Percentiles rank a stretch among this genome's conserved stretches.
Evolutionary conservation across 1,140 invertebrate species (phyloP).

Genomic region (Brachionus rubens): DNA sequence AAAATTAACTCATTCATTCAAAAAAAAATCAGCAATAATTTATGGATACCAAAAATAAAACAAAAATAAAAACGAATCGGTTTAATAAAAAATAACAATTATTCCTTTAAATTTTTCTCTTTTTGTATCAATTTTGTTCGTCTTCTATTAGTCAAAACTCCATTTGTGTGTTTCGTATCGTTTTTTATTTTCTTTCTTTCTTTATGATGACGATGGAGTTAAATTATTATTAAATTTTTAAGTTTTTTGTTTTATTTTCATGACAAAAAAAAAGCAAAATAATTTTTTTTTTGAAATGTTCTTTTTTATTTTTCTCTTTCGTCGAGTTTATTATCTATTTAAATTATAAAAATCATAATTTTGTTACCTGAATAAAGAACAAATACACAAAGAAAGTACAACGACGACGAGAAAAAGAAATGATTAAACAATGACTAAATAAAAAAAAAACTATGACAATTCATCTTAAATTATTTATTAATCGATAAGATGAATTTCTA

Average conservation of each 20-base stretch:
- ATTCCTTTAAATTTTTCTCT: background rate
- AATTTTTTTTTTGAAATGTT: background rate
- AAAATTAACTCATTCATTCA: background rate
- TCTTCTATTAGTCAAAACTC: background rate
- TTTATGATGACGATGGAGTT: background rate
- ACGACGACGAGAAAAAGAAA: too few relatives aligned
- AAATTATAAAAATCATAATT: too few relatives aligned
- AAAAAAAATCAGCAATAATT: background rate
- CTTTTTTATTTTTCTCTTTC: background rate
- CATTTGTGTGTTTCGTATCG: too few relatives aligned
- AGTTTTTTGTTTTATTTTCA: conserved; percentile 21
- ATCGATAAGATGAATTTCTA: too few relatives aligned
- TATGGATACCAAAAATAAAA: background rate
- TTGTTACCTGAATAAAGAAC: too few relatives aligned
- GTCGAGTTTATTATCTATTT: too few relatives aligned
- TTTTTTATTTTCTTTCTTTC: background rate
- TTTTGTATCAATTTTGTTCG: background rate
- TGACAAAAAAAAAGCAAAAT: conserved; percentile 27
- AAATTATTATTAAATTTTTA: background rate
- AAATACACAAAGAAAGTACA: too few relatives aligned
- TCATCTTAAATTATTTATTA: too few relatives aligned
- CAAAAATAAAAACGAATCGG: background rate
- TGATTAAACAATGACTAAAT: too few relatives aligned
- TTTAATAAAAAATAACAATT: background rate
- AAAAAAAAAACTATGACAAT: too few relatives aligned